Conservation (phyloP, 2,113 vertebrate species). For the Entelurus aequoreus region DNA sequence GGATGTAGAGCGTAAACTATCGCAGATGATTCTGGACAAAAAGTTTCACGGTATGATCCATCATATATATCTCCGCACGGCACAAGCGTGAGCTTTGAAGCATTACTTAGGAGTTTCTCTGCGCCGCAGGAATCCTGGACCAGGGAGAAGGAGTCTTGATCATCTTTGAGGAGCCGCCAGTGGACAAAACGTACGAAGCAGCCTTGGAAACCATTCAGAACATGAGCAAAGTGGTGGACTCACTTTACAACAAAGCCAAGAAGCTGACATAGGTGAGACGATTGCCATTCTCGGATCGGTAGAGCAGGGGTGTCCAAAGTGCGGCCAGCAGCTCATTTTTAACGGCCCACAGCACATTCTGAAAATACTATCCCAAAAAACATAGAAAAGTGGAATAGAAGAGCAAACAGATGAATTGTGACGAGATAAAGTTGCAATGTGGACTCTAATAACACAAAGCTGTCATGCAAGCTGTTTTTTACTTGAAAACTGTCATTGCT, state of each 20-base stretch:
- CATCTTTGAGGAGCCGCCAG: slow-evolving; percentile 95
- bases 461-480: too few species aligned
- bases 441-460: too few species aligned
- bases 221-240: slow-evolving; percentile 99
- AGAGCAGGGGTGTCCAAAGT: too few species aligned
- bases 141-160: slow-evolving; percentile 97
- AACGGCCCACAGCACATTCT: too few species aligned
- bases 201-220: slow-evolving; percentile 99
- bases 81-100: background rate
- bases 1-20: slow-evolving; percentile 96
- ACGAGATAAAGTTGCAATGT: too few species aligned
- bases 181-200: slow-evolving; percentile 98
- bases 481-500: too few species aligned
- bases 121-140: slow-evolving; percentile 87
- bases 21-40: slow-evolving; percentile 99
- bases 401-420: too few species aligned
- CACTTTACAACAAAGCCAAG: slow-evolving; percentile 99
- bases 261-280: slow-evolving; percentile 95
- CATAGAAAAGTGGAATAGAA: too few species aligned
- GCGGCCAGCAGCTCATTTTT: too few species aligned
- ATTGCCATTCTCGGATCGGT: too few species aligned
- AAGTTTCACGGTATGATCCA: slow-evolving; percentile 86
- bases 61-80: background rate
- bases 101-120: background rate
- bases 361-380: too few species aligned